phyloP scores from a whole-genome alignment of 2,113 vertebrate genomes.

The Syngnathus floridae region DNA sequence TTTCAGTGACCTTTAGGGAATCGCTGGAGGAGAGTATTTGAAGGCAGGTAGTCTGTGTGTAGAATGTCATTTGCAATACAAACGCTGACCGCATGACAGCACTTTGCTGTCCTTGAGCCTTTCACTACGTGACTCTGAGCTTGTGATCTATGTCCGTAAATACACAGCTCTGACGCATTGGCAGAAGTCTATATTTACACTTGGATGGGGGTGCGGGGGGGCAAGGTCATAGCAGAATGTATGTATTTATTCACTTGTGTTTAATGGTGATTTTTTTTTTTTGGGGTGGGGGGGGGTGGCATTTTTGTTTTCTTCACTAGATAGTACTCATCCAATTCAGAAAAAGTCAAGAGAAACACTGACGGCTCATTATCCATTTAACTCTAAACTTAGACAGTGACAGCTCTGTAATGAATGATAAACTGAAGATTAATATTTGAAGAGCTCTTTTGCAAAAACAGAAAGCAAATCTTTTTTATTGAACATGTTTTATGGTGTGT shows the following conservation, averaged over 20 bases:
- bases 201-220: slow-evolving; percentile 24
- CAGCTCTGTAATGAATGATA: neutral
- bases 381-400: neutral
- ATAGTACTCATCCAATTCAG: neutral
- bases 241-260: neutral
- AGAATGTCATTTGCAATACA: slow-evolving; percentile 30
- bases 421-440: neutral
- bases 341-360: neutral
- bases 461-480: too few species aligned
- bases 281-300: fast-evolving
- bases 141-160: slow-evolving; percentile 65
- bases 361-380: neutral
- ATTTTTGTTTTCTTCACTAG: neutral
- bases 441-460: neutral
- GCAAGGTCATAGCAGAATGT: slow-evolving; percentile 25
- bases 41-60: neutral
- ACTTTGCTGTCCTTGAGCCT: slow-evolving; percentile 36
- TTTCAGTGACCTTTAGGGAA: too few species aligned
- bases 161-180: slow-evolving; percentile 58
- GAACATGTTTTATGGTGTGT: too few species aligned
- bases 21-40: neutral
- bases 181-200: slow-evolving; percentile 65
- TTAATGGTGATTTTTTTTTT: too few species aligned
- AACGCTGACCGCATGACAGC: slow-evolving; percentile 9
- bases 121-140: slow-evolving; percentile 32